These are phyloP conservation scores for Tapera naevia DNA, from an alignment of 2,797 vertebrate genomes.

Conservation along the genomic window DNA sequence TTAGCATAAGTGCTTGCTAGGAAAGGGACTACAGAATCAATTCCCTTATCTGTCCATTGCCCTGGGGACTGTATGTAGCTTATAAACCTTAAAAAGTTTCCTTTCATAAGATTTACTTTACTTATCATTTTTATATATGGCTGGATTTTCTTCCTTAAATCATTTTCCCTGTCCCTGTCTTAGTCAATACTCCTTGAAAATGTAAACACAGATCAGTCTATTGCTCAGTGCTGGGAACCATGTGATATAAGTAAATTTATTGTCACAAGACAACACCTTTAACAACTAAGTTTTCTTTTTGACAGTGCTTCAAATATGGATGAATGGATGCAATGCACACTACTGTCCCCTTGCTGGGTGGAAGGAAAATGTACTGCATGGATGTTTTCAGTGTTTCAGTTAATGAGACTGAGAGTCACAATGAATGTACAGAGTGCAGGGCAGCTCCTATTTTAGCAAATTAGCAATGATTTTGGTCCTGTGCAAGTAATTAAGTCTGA, in stretches of 20 bases:
- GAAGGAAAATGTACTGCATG: background rate
- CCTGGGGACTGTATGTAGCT: background rate
- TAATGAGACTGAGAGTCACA: background rate
- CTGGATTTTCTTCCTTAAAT: background rate
- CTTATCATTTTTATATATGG: background rate
- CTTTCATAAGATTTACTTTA: background rate
- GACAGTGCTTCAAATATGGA: background rate
- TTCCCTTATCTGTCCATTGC: background rate
- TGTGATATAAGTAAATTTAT: background rate
- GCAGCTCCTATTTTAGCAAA: slow-evolving; percentile 15
- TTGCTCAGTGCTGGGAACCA: background rate
- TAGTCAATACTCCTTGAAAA: background rate
- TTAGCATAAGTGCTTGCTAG: background rate
- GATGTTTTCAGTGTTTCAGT: background rate
- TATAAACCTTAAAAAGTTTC: background rate
- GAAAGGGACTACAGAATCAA: background rate
- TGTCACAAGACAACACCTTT: background rate
- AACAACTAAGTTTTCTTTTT: background rate
- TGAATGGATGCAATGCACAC: background rate
- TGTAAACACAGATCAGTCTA: background rate
- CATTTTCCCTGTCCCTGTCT: background rate
- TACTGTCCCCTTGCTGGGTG: background rate
- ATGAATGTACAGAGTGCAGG: background rate
- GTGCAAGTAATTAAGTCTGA: slow-evolving; percentile 27
- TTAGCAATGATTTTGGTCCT: slow-evolving; percentile 37